Evolutionary conservation across 35 echinoderm and acorn worm genomes (phyloP).

Genomic region (Amphiura filiformis): DNA sequence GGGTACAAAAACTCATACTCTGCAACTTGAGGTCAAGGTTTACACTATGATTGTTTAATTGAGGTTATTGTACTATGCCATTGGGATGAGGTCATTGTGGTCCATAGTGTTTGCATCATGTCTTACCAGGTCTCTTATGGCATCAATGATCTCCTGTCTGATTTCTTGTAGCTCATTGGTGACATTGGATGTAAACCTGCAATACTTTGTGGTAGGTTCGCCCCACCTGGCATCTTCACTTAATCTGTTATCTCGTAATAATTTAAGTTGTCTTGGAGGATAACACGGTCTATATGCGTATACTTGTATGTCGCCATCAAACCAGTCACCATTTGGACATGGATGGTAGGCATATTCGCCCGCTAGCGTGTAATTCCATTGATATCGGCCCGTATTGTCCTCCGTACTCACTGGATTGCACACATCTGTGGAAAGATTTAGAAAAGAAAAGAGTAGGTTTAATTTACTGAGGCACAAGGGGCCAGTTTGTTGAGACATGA

Average conservation of each 20-base stretch:
- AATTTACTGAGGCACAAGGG: too few species aligned
- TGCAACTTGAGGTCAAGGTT: too few species aligned
- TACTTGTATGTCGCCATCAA: conserved; percentile 11
- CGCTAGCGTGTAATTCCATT: conserved; percentile 68
- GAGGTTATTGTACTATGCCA: too few species aligned
- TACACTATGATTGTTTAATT: too few species aligned
- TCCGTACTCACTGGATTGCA: conserved; percentile 29
- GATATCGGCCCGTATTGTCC: conserved; percentile 62
- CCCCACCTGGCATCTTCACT: conserved; percentile 63
- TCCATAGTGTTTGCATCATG: too few species aligned
- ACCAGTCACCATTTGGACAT: conserved; percentile 77
- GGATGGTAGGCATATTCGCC: conserved; percentile 60
- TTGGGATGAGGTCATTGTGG: too few species aligned
- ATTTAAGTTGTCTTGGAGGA: conserved; percentile 25
- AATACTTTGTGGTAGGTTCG: conserved; percentile 47
- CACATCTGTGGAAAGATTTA: conserved; percentile 51
- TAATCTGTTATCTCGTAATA: background rate
- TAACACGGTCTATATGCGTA: conserved; percentile 16
- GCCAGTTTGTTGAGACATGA: too few species aligned
- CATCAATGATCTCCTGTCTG: conserved; percentile 22
- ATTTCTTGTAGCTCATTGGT: conserved; percentile 67
- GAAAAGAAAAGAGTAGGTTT: too few species aligned
- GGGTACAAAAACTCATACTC: too few species aligned
- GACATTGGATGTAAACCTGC: conserved; percentile 66
- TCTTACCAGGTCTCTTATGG: conserved; percentile 68